Evolutionary conservation across 2,113 vertebrate species (phyloP).

Genomic region (Mesocricetus auratus): DNA sequence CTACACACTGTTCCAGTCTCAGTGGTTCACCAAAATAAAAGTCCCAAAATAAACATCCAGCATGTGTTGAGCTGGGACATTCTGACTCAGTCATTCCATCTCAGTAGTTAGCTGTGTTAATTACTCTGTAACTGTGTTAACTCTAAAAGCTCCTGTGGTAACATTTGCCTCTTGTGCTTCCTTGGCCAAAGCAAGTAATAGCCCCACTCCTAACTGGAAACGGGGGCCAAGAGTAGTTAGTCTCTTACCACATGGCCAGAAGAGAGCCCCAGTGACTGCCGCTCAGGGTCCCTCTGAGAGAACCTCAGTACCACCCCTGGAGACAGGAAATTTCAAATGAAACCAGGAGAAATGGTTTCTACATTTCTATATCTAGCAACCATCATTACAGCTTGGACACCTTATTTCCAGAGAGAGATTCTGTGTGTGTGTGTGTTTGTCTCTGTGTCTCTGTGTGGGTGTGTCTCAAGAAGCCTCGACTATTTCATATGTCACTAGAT

Average conservation of each 20-base stretch:
- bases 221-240: not conserved
- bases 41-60: not conserved
- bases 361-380: not conserved
- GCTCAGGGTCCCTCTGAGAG: not conserved
- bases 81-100: not conserved
- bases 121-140: not conserved
- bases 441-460: too few species aligned
- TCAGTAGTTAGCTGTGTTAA: not conserved
- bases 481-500: not conserved
- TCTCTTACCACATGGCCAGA: not conserved
- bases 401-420: not conserved
- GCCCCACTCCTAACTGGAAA: not conserved
- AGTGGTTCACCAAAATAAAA: not conserved
- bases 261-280: not conserved
- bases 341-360: not conserved
- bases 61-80: not conserved
- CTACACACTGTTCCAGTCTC: not conserved
- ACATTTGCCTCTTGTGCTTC: not conserved
- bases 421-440: not conserved
- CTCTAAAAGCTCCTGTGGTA: not conserved
- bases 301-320: not conserved
- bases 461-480: not conserved
- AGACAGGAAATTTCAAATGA: not conserved
- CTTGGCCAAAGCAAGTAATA: conserved; percentile 28
- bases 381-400: not conserved